A percentile compares a stretch with the other conserved stretches of the same genome.
phyloP scores from a whole-genome alignment of 2,797 vertebrate genomes.

The Simalia tracyae region DNA sequence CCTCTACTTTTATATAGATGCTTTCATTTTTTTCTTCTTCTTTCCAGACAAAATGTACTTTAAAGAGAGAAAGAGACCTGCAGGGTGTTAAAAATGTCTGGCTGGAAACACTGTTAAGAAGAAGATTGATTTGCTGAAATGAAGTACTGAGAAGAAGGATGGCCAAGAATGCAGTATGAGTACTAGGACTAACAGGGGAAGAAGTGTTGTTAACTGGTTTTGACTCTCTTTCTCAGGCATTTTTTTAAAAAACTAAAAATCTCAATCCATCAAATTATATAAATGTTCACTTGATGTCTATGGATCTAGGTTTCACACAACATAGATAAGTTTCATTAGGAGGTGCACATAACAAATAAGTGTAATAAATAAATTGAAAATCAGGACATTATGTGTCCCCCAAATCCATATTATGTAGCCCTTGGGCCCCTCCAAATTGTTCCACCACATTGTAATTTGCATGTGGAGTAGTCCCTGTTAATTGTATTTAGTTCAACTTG shows the following conservation, averaged over 20 bases:
- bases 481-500: neutral
- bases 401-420: neutral
- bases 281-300: neutral
- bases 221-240: neutral
- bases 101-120: neutral
- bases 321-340: neutral
- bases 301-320: neutral
- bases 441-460: neutral
- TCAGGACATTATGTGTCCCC: neutral
- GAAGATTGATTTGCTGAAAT: neutral
- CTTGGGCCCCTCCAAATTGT: neutral
- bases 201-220: neutral
- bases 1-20: neutral
- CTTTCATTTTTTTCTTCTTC: neutral
- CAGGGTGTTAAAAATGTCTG: neutral
- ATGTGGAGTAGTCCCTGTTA: neutral
- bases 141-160: neutral
- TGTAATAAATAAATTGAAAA: neutral
- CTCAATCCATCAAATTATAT: neutral
- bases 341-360: neutral
- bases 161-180: neutral
- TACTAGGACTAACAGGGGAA: neutral
- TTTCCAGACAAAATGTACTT: neutral
- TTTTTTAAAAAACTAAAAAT: neutral
- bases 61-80: neutral